A percentile compares a stretch with the other conserved stretches of the same genome.
Conservation (phyloP, 2,888 invertebrate genomes). For the Mythimna lalbum region DNA sequence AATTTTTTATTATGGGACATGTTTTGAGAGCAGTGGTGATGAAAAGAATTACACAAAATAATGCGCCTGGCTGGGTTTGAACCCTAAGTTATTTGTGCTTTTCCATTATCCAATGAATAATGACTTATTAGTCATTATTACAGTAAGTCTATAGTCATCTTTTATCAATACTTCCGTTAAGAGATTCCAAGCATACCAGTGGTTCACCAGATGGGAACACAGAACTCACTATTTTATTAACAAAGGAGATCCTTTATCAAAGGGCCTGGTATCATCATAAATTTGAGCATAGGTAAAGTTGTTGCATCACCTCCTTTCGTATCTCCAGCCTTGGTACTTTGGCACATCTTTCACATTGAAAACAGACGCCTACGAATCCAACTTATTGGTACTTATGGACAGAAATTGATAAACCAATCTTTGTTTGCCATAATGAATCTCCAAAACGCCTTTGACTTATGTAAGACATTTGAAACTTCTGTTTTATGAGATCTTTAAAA, state of each 20-base stretch:
- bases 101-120: neutral
- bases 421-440: too few species aligned
- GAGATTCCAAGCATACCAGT: neutral
- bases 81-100: too few species aligned
- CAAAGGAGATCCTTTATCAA: neutral
- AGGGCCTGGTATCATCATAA: neutral
- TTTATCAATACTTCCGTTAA: neutral
- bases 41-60: too few species aligned
- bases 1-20: too few species aligned
- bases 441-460: too few species aligned
- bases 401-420: too few species aligned
- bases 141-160: neutral
- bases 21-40: too few species aligned
- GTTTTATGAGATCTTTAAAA: too few species aligned
- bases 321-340: neutral
- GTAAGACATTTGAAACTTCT: too few species aligned
- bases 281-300: neutral
- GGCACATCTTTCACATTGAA: neutral
- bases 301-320: neutral
- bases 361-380: neutral
- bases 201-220: neutral
- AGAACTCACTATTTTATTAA: neutral
- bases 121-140: neutral
- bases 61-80: too few species aligned
- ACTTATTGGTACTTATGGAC: neutral